Percentiles rank a stretch among this genome's conserved stretches.
These are phyloP conservation scores for Nothura maculosa DNA, from an alignment of 2,797 vertebrate genomes.

Conservation along the genomic window DNA sequence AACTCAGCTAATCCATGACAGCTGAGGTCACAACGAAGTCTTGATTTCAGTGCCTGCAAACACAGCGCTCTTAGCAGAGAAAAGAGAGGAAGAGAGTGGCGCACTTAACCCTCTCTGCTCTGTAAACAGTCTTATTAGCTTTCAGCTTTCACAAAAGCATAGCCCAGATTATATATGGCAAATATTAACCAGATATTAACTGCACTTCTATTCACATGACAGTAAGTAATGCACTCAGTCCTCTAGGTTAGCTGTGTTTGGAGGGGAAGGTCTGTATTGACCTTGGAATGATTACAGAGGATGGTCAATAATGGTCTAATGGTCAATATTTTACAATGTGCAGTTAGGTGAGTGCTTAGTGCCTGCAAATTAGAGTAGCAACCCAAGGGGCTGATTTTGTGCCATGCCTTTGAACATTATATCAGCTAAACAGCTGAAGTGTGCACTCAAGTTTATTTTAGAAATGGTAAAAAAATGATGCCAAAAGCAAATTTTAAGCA, in stretches of 20 bases:
- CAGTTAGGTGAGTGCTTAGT: background rate
- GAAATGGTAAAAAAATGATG: background rate
- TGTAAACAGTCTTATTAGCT: conserved; percentile 67
- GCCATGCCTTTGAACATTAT: background rate
- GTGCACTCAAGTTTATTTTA: conserved; percentile 12
- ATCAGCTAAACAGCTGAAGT: background rate
- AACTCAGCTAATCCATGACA: conserved; percentile 38
- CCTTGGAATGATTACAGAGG: conserved; percentile 21
- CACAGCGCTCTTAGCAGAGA: conserved; percentile 20
- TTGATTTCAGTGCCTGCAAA: conserved; percentile 41
- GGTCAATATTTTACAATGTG: background rate
- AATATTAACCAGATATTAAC: conserved; percentile 75
- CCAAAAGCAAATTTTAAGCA: background rate
- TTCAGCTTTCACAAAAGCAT: conserved; percentile 42
- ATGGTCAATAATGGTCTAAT: background rate
- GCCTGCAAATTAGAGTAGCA: background rate
- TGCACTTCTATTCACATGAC: conserved; percentile 21
- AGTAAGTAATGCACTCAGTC: background rate
- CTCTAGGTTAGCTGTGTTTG: conserved; percentile 6
- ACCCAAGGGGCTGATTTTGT: background rate
- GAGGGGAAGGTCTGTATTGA: conserved; percentile 37
- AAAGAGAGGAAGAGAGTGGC: background rate
- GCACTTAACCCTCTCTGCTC: conserved; percentile 33
- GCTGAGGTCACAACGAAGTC: conserved; percentile 39
- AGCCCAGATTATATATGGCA: conserved; percentile 26